Evolutionary conservation across 1,140 invertebrate genomes (phyloP).

Genomic region (Akabosia matsudoensis): DNA sequence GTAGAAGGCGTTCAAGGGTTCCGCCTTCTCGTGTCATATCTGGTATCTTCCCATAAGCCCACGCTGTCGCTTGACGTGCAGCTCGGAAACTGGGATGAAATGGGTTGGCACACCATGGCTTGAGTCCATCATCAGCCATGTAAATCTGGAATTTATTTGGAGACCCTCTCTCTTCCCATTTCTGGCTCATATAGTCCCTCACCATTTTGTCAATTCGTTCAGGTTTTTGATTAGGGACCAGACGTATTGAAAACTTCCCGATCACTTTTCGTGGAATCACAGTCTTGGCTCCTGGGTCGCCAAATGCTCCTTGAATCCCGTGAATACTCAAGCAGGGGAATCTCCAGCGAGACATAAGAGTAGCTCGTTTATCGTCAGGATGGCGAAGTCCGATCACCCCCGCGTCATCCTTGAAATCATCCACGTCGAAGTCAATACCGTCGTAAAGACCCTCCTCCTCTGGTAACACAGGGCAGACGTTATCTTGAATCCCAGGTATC

Average conservation of each 20-base stretch:
- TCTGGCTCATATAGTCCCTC: constrained; percentile 66
- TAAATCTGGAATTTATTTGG: constrained; percentile 74
- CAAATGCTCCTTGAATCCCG: constrained; percentile 89
- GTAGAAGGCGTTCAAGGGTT: not conserved
- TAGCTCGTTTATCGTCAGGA: constrained; percentile 68
- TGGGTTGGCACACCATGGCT: constrained; percentile 87
- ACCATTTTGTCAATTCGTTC: constrained; percentile 71
- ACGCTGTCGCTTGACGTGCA: constrained; percentile 60
- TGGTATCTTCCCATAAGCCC: constrained; percentile 21
- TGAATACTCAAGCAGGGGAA: constrained; percentile 85
- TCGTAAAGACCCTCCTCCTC: constrained; percentile 68
- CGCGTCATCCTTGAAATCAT: constrained; percentile 71
- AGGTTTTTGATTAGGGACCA: constrained; percentile 86
- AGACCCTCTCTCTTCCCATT: constrained; percentile 66
- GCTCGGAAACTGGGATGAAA: constrained; percentile 87
- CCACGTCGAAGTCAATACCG: constrained; percentile 69
- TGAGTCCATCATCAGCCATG: constrained; percentile 72
- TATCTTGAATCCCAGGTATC: constrained; percentile 54
- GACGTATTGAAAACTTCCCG: constrained; percentile 92
- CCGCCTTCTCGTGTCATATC: constrained; percentile 14
- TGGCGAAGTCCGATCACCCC: constrained; percentile 70
- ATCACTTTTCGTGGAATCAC: constrained; percentile 91
- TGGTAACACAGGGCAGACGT: constrained; percentile 55
- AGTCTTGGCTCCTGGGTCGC: constrained; percentile 86
- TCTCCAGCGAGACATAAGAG: constrained; percentile 87